Conservation (phyloP, 2,888 invertebrate species). For the Cylindroiulus punctatus region DNA sequence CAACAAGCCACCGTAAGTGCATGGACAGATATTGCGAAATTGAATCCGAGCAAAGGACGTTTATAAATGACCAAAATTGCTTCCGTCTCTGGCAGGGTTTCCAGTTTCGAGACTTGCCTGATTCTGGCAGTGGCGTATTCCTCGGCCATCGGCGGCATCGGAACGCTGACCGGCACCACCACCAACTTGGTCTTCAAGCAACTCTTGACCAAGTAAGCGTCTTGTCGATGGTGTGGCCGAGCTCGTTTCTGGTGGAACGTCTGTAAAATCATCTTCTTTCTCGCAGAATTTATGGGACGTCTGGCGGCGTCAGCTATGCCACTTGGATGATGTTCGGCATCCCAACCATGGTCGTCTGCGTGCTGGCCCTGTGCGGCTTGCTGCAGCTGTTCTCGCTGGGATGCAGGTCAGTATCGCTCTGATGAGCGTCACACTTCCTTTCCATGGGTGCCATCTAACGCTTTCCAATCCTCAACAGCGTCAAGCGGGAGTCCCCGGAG, state of each 20-base stretch:
- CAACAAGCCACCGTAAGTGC: neutral
- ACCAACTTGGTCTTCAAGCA: conserved; percentile 62
- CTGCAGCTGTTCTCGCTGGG: conserved; percentile 70
- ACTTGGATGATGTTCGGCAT: conserved; percentile 88
- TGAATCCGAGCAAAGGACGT: no score
- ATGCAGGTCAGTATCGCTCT: conserved; percentile 22
- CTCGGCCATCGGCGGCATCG: conserved; percentile 66
- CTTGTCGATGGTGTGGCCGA: neutral
- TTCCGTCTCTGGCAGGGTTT: neutral
- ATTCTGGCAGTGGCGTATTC: conserved; percentile 61
- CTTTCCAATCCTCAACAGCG: conserved; percentile 29
- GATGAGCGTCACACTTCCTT: neutral
- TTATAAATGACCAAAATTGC: neutral
- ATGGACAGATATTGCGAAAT: no score
- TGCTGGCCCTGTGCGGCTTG: conserved; percentile 79
- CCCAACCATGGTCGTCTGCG: conserved; percentile 83
- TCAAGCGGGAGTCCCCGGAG: conserved; percentile 25
- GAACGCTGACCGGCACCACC: conserved; percentile 66
- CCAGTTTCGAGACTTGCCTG: conserved; percentile 46
- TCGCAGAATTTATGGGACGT: conserved; percentile 71
- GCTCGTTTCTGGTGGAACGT: neutral
- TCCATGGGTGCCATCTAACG: no score
- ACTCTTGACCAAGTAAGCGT: conserved; percentile 20
- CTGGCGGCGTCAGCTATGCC: conserved; percentile 78
- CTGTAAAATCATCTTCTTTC: neutral